These are phyloP conservation scores for Synergus japonicus DNA, from an alignment of 2,888 invertebrate genomes.

Conservation along the genomic window DNA sequence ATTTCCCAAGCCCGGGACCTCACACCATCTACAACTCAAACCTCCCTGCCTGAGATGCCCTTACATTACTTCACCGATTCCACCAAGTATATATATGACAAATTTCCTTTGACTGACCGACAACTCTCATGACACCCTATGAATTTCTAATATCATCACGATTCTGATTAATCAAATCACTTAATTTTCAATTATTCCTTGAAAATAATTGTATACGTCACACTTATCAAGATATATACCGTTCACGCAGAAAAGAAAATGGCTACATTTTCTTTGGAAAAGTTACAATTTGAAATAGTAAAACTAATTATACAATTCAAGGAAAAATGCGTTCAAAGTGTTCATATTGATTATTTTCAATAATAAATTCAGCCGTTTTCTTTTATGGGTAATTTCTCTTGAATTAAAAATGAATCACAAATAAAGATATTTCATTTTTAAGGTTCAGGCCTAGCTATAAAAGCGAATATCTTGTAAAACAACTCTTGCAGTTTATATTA, in stretches of 20 bases:
- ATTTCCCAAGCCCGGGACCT: constrained; percentile 71
- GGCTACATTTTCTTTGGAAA: no score
- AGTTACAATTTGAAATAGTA: no score
- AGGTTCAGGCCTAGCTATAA: neutral
- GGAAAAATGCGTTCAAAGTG: no score
- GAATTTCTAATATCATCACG: neutral
- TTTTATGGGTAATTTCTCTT: no score
- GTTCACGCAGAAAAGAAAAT: no score
- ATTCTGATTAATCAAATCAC: neutral
- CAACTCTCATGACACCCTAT: neutral
- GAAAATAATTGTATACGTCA: neutral
- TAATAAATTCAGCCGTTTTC: no score
- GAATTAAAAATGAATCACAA: no score
- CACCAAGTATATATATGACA: neutral
- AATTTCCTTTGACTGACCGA: constrained; percentile 23
- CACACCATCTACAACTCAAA: constrained; percentile 61
- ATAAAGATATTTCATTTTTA: neutral
- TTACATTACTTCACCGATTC: constrained; percentile 41
- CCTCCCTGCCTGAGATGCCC: constrained; percentile 52
- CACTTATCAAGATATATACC: no score
- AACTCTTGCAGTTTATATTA: neutral
- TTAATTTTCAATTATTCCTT: neutral
- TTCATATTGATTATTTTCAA: no score
- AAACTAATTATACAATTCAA: no score
- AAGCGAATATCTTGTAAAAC: neutral